phyloP scores from a whole-genome alignment of 2,888 invertebrate genomes.

The Ceriagrion tenellum region DNA sequence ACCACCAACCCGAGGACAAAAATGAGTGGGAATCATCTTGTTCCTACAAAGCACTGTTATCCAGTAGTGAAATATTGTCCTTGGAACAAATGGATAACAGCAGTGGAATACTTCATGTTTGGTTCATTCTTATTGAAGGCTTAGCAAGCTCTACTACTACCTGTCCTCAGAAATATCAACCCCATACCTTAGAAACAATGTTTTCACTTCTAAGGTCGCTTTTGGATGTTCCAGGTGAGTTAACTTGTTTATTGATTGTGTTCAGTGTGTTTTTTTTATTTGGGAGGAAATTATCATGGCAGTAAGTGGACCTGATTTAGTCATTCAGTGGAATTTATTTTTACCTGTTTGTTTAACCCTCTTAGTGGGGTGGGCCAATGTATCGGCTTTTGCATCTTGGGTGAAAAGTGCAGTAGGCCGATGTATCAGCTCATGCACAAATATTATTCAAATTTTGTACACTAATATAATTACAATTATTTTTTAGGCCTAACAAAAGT shows the following conservation, averaged over 20 bases:
- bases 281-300: too few species aligned
- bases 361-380: too few species aligned
- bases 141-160: conserved; percentile 81
- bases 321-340: too few species aligned
- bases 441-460: too few species aligned
- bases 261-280: neutral
- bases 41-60: conserved; percentile 82
- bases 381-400: too few species aligned
- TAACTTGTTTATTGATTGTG: neutral
- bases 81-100: conserved; percentile 86
- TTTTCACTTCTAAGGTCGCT: conserved; percentile 91
- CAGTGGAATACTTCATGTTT: conserved; percentile 92
- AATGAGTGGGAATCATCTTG: conserved; percentile 76
- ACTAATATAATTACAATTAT: too few species aligned
- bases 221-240: conserved; percentile 84
- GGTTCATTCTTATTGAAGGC: conserved; percentile 94
- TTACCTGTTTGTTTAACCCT: too few species aligned
- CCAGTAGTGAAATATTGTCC: conserved; percentile 80
- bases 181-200: conserved; percentile 91
- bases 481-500: too few species aligned
- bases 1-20: conserved; percentile 84
- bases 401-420: too few species aligned
- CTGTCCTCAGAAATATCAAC: conserved; percentile 87
- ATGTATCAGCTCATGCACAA: too few species aligned
- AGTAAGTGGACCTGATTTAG: too few species aligned